phyloP scores from a whole-genome alignment of 2,113 vertebrate genomes.

The Promerops cafer region DNA sequence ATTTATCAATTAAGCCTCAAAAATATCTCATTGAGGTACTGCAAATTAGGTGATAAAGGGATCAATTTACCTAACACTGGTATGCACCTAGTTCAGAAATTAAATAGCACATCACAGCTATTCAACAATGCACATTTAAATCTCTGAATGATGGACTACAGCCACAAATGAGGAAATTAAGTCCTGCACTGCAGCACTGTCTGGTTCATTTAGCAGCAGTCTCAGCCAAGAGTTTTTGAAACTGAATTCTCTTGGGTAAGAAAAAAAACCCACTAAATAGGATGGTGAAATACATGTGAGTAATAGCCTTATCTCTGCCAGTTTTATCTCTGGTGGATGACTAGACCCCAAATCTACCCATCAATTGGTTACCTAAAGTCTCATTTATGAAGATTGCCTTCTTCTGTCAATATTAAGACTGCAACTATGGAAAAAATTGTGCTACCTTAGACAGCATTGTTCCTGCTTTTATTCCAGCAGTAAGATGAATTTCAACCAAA shows the following conservation, averaged over 20 bases:
- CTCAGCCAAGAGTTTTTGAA: not conserved
- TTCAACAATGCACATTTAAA: not conserved
- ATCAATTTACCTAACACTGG: conserved; percentile 18
- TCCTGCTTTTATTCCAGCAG: not conserved
- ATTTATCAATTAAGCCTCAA: conserved; percentile 26
- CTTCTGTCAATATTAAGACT: not conserved
- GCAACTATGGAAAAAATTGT: not conserved
- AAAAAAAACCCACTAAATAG: not conserved
- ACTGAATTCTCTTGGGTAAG: not conserved
- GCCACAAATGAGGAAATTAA: not conserved
- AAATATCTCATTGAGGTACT: conserved; percentile 8
- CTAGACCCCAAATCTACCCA: not conserved
- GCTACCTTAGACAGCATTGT: not conserved
- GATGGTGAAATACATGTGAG: not conserved
- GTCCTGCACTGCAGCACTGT: not conserved
- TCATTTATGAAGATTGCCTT: not conserved
- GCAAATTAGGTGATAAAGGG: conserved; percentile 46
- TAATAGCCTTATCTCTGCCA: not conserved
- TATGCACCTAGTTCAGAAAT: conserved; percentile 13
- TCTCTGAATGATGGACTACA: not conserved
- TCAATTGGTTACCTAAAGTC: not conserved
- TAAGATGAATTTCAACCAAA: not conserved
- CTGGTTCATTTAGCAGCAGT: not conserved
- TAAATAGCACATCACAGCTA: not conserved
- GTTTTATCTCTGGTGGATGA: not conserved